Base-by-base conservation (phyloP, 2,888 invertebrate species). In the Portevinia maculata region DNA sequence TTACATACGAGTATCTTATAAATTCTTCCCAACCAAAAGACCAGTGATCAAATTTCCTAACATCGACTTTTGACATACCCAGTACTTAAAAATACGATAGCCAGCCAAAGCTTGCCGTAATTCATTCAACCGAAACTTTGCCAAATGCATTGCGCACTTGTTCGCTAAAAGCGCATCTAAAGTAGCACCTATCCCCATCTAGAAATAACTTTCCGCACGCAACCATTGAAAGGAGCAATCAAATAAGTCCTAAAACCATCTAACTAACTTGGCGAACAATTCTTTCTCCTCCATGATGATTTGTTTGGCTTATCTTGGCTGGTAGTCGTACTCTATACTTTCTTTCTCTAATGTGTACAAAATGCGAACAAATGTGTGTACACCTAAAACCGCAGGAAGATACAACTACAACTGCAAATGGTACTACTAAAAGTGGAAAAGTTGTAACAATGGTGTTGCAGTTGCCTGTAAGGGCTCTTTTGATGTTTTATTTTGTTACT, bases 201-300 rank as follows among this genome's bases (percentile, higher is more conserved):
- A 67, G 73, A 53, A 74, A 48, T 13, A 79, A 79, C 67, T 79
- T 79, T 79, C 34, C 32, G 55, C 53, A 48, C 48, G 24, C 53
- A 67, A 15, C 75, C 59, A 60, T 30, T 64, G 41, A 71, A 81
- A 70, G 50, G 70, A 75, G 75, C 76, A 76, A 65, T 76, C 46
- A 24, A 71, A 65, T 81, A 70, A 81, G 76, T 75, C 59, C 76
- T 65, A 75, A 76, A 70, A 74, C 64, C 70, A 70, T 64, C 75
- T 65, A 76, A 81, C 79, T 65, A 76, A 78, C 83, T 83, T 78
- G 60, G 78, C 73, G 52, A 73, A 69, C 78, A 73, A 78, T 78
- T 50, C 78, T 50, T 83, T 62, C 57, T 60, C 83, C 55, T 62
- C 37, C 48, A 57, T 37, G 78, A 78, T 83, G 83, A 83, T 83